Base-by-base conservation (phyloP, 2,888 invertebrate species). In the Lepidocyrtoides sp. region DNA sequence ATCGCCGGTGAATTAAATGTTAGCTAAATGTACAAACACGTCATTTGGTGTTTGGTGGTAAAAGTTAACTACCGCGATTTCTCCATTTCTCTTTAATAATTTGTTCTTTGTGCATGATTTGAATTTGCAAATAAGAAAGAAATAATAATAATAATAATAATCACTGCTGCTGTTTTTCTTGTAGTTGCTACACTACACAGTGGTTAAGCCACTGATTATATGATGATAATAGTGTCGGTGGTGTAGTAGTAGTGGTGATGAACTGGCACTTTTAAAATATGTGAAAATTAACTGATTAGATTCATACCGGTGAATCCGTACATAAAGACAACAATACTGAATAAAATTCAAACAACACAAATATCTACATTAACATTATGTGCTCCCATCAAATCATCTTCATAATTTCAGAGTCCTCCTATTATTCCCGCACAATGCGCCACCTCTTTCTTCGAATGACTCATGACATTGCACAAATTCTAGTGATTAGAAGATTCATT, bases 261-360 rank as follows among this genome's bases (percentile, higher is more conserved):
- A 77, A 77, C 51, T 51, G 29, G n/a, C 77, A 54, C 51, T 81
- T 12, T 41, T 36, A 41, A 82, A 84, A 89, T 60, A 72, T 89
- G 89, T 89, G 89, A 84, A 89, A 89, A 89, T 89, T 89, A 63
- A 17, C 83, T 84, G 89, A 89, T 89, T 89, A 89, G 82, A 81
- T 88, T 86, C 75, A 26, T 54, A 29, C 75, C 57, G 75, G 48
- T 48, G 86, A 44, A 54, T 77, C 17, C 17, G 2, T n/a, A 20
- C 0, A 54, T 51, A 48, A 32, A 17, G 29, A 29, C 54, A 72
- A 72, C 41, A 41, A 41, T 17, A 36, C 29, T 41, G 23, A 36
- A 36, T 36, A 36, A 4, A 36, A 4, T 36, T 41, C n/a, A n/a
- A n/a, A 1, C 36, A 72, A 72, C 69, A 29, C 29, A 66, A 66